A percentile compares a stretch with the other conserved stretches of the same genome.
phyloP scores from a whole-genome alignment of 2,113 vertebrate species.

The Calyptommatus sinebrachiatus region DNA sequence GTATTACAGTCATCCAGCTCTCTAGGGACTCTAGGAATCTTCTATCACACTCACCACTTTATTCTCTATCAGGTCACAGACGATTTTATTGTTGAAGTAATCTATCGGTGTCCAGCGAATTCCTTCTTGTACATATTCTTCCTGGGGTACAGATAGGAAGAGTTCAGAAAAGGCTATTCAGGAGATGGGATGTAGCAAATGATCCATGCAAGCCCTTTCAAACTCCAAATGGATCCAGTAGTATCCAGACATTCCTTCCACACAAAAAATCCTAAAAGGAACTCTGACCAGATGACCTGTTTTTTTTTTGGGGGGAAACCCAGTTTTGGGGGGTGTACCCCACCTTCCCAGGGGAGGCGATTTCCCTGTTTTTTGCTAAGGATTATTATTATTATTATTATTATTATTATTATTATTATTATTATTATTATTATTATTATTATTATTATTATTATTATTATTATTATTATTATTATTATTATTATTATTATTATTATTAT shows the following conservation, averaged over 20 bases:
- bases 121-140: slow-evolving; percentile 94
- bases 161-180: not conserved
- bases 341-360: too few relatives aligned
- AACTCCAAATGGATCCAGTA: not conserved
- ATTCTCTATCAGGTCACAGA: slow-evolving; percentile 95
- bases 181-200: not conserved
- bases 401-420: too few relatives aligned
- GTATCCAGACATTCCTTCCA: not conserved
- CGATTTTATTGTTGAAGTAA: slow-evolving; percentile 96
- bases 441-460: too few relatives aligned
- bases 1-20: not conserved
- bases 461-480: too few relatives aligned
- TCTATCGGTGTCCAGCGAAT: slow-evolving; percentile 92
- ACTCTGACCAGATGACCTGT: too few relatives aligned
- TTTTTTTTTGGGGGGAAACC: too few relatives aligned
- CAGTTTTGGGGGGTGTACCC: too few relatives aligned
- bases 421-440: too few relatives aligned
- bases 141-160: slow-evolving; percentile 69
- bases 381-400: too few relatives aligned
- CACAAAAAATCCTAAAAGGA: too few relatives aligned
- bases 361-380: too few relatives aligned
- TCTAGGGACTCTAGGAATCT: not conserved
- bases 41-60: slow-evolving; percentile 79
- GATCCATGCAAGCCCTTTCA: not conserved
- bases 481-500: too few relatives aligned